Evolutionary conservation across 2,888 invertebrate genomes (phyloP).

Genomic region (Conops quadrifasciatus): DNA sequence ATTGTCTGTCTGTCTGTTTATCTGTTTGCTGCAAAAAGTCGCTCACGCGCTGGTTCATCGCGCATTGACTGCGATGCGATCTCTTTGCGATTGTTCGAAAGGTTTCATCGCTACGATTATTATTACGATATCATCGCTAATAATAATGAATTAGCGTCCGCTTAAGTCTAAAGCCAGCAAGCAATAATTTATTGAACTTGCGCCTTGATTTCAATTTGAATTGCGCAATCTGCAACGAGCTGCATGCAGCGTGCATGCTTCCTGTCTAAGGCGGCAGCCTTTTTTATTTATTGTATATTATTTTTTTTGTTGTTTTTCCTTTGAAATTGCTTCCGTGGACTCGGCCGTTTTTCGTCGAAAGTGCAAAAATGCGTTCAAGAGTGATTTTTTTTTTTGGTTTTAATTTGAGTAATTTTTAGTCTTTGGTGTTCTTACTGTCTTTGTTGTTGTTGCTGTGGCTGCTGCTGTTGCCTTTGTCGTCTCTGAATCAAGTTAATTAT

Average conservation of each 20-base stretch:
- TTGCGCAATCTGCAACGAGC: constrained; percentile 13
- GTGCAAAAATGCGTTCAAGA: constrained; percentile 7
- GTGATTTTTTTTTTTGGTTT: too few relatives aligned
- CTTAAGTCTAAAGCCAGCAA: constrained; percentile 31
- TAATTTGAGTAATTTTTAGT: too few relatives aligned
- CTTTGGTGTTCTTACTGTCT: too few relatives aligned
- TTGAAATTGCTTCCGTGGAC: background rate
- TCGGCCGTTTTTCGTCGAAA: background rate
- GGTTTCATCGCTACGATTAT: too few relatives aligned
- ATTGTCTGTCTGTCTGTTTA: constrained; percentile 10
- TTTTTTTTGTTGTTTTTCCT: background rate
- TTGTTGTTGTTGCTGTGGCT: background rate
- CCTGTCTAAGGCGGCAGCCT: background rate
- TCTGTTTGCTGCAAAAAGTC: background rate
- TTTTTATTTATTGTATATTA: background rate
- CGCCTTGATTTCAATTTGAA: background rate
- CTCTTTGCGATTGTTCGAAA: too few relatives aligned
- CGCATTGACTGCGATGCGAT: background rate
- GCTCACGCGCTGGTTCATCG: background rate
- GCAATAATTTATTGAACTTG: constrained; percentile 22
- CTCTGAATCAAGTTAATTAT: background rate
- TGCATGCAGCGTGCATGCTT: background rate
- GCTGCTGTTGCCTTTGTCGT: too few relatives aligned
- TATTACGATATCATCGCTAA: constrained; percentile 33
- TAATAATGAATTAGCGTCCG: constrained; percentile 36